Percentiles rank a stretch among this genome's conserved stretches.
Evolutionary conservation across 2,113 vertebrate species (phyloP).

Genomic region (Cathartes aura): DNA sequence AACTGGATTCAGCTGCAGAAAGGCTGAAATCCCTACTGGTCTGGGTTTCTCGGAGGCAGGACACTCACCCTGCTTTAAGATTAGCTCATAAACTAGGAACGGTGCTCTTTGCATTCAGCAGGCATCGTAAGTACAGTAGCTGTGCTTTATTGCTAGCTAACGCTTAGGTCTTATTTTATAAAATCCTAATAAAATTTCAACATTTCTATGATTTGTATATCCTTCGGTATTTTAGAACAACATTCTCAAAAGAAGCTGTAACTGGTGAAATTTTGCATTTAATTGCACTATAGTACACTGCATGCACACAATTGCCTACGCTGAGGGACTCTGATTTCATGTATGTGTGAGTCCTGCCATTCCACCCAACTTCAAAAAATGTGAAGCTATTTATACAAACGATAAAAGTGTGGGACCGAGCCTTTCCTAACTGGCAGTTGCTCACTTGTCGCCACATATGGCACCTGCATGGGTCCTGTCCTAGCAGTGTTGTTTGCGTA

Average conservation of each 20-base stretch:
- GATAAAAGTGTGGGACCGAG: not conserved
- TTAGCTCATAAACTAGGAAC: not conserved
- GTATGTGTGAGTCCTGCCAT: not conserved
- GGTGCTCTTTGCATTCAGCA: not conserved
- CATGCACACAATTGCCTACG: fast-evolving
- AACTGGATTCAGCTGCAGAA: not conserved
- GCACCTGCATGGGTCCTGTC: not conserved
- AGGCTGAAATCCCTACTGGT: not conserved
- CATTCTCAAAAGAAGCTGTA: not conserved
- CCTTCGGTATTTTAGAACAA: not conserved
- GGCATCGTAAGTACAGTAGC: not conserved
- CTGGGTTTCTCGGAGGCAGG: not conserved
- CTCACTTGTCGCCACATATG: not conserved
- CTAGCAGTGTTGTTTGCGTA: not conserved
- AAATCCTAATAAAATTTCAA: not conserved
- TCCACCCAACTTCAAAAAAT: not conserved
- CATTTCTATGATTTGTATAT: not conserved
- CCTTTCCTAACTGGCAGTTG: not conserved
- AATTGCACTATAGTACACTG: fast-evolving
- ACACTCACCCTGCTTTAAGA: not conserved
- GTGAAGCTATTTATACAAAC: not conserved
- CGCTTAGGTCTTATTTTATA: not conserved
- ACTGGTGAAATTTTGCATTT: not conserved
- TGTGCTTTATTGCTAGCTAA: not conserved
- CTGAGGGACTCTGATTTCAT: not conserved